These are phyloP conservation scores for Neodontobutis hainanensis DNA, from an alignment of 2,113 vertebrate genomes.

Conservation along the genomic window DNA sequence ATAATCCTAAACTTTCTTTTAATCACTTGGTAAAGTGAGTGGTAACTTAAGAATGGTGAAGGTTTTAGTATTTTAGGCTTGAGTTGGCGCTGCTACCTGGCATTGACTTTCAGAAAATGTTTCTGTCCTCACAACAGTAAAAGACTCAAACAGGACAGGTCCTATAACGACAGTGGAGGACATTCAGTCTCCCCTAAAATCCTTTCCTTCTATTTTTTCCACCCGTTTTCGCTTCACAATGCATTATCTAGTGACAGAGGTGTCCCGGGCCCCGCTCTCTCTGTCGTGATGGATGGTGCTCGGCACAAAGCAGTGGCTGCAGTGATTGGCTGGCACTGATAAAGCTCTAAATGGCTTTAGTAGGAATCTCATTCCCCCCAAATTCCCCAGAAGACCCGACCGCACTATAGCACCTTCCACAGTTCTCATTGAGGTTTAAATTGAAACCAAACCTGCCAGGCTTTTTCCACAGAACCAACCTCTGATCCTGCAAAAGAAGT, in stretches of 20 bases:
- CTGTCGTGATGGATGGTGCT: constrained; percentile 61
- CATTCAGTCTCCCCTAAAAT: constrained; percentile 39
- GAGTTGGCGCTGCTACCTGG: too few relatives aligned
- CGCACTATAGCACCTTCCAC: constrained; percentile 6
- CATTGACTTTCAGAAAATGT: background rate
- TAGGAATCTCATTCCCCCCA: constrained; percentile 44
- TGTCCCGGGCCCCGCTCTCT: constrained; percentile 38
- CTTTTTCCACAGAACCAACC: constrained; percentile 11
- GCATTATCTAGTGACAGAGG: constrained; percentile 61
- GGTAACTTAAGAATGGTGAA: too few relatives aligned
- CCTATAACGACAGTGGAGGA: constrained; percentile 55
- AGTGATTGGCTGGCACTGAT: constrained; percentile 63
- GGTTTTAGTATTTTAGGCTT: too few relatives aligned
- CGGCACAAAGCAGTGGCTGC: constrained; percentile 31
- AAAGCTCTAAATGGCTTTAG: constrained; percentile 61
- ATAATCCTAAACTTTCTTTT: too few relatives aligned
- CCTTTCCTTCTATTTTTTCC: constrained; percentile 6
- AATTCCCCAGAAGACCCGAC: constrained; percentile 45
- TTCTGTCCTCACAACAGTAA: constrained; percentile 26
- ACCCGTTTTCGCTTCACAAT: constrained; percentile 46
- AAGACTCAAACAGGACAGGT: constrained; percentile 33
- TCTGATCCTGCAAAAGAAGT: constrained; percentile 28
- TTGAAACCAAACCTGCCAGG: constrained; percentile 25
- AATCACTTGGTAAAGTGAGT: too few relatives aligned
- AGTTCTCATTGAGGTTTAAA: constrained; percentile 27